Conservation (phyloP, 2,113 vertebrate genomes). For the Fregetta grallaria region DNA sequence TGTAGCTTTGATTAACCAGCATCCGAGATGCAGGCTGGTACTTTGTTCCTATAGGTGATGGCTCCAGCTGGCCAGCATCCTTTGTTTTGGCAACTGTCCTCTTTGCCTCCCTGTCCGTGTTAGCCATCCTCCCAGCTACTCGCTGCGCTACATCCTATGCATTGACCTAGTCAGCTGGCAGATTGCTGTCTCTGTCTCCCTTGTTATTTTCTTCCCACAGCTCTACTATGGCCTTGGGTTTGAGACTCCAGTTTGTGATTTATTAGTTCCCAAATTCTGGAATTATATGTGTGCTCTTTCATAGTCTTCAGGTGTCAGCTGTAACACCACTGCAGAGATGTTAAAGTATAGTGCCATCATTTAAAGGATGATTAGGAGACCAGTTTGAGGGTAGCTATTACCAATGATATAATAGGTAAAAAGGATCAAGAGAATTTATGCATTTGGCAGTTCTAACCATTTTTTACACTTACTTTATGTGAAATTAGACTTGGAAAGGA, state of each 20-base stretch:
- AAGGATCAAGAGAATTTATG: neutral
- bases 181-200: neutral
- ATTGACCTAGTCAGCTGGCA: neutral
- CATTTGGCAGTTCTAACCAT: neutral
- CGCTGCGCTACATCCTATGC: fast-evolving
- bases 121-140: neutral
- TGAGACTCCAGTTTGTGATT: neutral
- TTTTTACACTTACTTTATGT: neutral
- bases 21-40: neutral
- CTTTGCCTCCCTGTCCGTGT: neutral
- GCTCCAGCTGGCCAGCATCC: neutral
- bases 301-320: neutral
- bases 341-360: neutral
- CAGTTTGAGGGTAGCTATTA: neutral
- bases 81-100: neutral
- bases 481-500: neutral
- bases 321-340: neutral
- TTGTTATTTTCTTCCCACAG: neutral
- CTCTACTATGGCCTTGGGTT: neutral
- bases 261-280: neutral
- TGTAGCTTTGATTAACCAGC: neutral
- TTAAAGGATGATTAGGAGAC: neutral
- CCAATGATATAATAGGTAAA: neutral
- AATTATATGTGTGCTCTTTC: neutral
- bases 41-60: neutral